Base-by-base conservation (phyloP, 23 tunicate genomes). In the Clavelina lepadiformis region DNA sequence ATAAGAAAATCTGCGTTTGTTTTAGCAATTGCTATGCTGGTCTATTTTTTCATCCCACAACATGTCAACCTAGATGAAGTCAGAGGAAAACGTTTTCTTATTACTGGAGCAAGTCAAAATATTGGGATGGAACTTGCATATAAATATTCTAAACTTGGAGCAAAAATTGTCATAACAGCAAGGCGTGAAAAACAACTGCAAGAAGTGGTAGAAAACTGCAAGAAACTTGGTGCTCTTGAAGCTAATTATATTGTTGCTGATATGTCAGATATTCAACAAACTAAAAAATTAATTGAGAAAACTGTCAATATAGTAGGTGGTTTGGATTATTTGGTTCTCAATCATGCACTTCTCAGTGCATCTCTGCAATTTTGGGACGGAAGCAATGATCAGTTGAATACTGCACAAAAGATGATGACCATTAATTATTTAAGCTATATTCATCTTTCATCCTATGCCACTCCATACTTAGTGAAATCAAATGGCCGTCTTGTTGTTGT, bases 81-180 rank as follows among this genome's bases (percentile, higher is more conserved):
- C 5, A 22, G 34, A 35, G 75, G 67, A 44, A 78, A 78, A 53
- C 52, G 70, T 31, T 68, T 86, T 23, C 38, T 86, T 0, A 45
- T 86, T 23, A 86, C 95, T 4, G 95, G 95, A 1, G 85, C 95
- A 27, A 86, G 95, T 64, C 95, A 86, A 62, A 86, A 86, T 33
- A 86, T 86, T 25, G 95, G 95, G 4, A 82, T 71, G 46, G 61
- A 72, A 55, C 6, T 86, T 51, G 95, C 85, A 3, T 61, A 71
- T 29, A 57, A 86, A 65, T 86, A 63, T 69, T 62, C 80, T 8
- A 70, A 69, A 62, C 73, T 61, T 51, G 79, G 73, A 15, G 93
- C 93, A n/a, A 63, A 68, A 30, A 53, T 84, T 45, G 78, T 84
- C 32, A 57, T 84, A 20, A 84, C 93, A 0, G 78, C 93, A 19